Percentiles rank a stretch among this genome's conserved stretches.
Evolutionary conservation across 1,140 invertebrate genomes (phyloP).

Genomic region (Nasonia longicornis): DNA sequence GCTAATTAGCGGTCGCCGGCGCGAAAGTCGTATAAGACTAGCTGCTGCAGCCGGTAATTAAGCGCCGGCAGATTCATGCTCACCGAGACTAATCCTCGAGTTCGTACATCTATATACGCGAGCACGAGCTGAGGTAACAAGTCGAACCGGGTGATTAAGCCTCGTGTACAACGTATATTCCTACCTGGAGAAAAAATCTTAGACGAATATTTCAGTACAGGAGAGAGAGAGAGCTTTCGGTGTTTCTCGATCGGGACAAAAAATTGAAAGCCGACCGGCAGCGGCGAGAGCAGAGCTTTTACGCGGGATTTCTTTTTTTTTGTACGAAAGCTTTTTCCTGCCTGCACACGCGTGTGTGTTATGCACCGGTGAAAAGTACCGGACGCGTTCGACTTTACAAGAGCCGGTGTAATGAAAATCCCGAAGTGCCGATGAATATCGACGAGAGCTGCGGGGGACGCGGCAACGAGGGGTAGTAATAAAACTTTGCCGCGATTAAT

Average conservation of each 20-base stretch:
- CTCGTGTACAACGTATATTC: too few relatives aligned
- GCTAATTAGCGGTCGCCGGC: constrained; percentile 30
- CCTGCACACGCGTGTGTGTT: not conserved
- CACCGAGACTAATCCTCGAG: not conserved
- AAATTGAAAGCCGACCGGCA: not conserved
- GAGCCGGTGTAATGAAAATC: not conserved
- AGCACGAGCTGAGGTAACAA: not conserved
- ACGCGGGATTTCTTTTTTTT: not conserved
- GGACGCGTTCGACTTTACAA: not conserved
- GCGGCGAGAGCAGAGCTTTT: not conserved
- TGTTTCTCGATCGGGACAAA: not conserved
- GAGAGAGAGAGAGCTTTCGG: not conserved
- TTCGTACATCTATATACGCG: not conserved
- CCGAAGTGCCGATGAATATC: not conserved
- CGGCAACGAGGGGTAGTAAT: too few relatives aligned
- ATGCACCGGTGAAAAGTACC: not conserved
- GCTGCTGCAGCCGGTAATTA: constrained; percentile 24
- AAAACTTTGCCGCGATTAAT: too few relatives aligned
- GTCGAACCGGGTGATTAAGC: not conserved
- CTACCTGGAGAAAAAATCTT: too few relatives aligned
- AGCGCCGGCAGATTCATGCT: constrained; percentile 32
- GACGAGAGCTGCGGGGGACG: too few relatives aligned
- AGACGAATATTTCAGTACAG: too few relatives aligned
- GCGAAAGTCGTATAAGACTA: constrained; percentile 10
- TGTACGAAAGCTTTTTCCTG: not conserved